These are phyloP conservation scores for Notothenia coriiceps DNA, from an alignment of 2,113 vertebrate species.

Conservation along the genomic window DNA sequence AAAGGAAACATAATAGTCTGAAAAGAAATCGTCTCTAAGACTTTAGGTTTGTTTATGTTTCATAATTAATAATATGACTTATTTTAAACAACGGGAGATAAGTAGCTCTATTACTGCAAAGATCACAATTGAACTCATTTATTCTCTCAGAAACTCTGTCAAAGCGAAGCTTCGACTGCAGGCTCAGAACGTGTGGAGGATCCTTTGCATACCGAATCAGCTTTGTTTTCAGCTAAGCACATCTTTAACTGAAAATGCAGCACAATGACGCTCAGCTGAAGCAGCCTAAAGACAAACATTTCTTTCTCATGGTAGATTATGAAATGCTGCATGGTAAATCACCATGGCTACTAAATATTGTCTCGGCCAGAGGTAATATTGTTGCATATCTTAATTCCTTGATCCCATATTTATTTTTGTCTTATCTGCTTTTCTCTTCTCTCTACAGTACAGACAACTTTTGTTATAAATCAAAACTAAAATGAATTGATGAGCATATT, in stretches of 20 bases:
- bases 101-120: not conserved
- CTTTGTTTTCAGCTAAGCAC: constrained; percentile 12
- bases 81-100: constrained; percentile 1
- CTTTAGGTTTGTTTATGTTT: constrained; percentile 1
- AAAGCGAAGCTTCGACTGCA: not conserved
- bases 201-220: not conserved
- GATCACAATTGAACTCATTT: constrained; percentile 17
- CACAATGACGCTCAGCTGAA: not conserved
- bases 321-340: not conserved
- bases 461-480: not conserved
- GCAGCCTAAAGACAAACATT: not conserved
- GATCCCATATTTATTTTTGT: not conserved
- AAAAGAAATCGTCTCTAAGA: not conserved
- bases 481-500: not conserved
- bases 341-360: constrained; percentile 6
- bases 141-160: constrained; percentile 2
- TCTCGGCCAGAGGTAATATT: not conserved
- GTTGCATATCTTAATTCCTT: constrained; percentile 1
- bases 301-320: not conserved
- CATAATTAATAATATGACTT: constrained; percentile 15
- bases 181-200: not conserved
- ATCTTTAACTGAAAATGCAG: constrained; percentile 5
- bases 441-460: not conserved
- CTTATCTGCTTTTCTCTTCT: not conserved
- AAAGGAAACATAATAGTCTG: not conserved